Percentiles rank a stretch among this genome's conserved stretches.
phyloP scores from a whole-genome alignment of 1,140 invertebrate species.

The Meteorus sp. region DNA sequence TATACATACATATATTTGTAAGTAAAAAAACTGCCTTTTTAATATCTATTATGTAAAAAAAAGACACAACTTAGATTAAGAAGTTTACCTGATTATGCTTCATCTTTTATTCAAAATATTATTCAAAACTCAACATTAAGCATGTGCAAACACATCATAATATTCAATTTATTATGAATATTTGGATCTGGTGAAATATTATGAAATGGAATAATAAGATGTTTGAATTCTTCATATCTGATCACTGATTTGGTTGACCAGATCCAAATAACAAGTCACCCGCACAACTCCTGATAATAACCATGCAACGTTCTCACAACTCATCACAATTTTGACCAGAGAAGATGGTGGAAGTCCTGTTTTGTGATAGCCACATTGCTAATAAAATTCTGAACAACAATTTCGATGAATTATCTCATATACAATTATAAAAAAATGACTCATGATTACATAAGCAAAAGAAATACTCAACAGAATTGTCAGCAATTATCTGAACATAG shows the following conservation, averaged over 20 bases:
- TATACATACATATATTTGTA: neutral
- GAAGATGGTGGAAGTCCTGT: constrained; percentile 20
- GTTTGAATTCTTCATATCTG: neutral
- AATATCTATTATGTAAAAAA: no score
- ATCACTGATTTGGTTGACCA: neutral
- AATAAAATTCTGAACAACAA: constrained; percentile 1
- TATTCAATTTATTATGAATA: neutral
- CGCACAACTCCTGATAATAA: constrained; percentile 18
- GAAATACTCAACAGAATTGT: constrained; percentile 19
- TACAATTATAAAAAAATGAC: neutral
- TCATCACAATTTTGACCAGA: constrained; percentile 14
- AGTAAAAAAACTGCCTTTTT: no score
- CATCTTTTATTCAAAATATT: constrained; percentile 4
- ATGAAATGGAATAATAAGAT: neutral
- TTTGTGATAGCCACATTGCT: constrained; percentile 6
- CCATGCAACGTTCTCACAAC: constrained; percentile 25
- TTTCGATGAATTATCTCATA: neutral
- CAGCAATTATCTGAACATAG: neutral
- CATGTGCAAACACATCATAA: constrained; percentile 18
- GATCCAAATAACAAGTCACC: constrained; percentile 16
- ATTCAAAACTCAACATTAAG: constrained; percentile 10
- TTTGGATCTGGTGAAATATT: constrained; percentile 1
- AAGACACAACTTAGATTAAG: constrained; percentile 9
- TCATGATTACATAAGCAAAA: neutral
- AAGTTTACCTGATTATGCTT: constrained; percentile 10